Percentiles rank a stretch among this genome's conserved stretches.
phyloP scores from a whole-genome alignment of 2,797 vertebrate species.

The Clamator glandarius region DNA sequence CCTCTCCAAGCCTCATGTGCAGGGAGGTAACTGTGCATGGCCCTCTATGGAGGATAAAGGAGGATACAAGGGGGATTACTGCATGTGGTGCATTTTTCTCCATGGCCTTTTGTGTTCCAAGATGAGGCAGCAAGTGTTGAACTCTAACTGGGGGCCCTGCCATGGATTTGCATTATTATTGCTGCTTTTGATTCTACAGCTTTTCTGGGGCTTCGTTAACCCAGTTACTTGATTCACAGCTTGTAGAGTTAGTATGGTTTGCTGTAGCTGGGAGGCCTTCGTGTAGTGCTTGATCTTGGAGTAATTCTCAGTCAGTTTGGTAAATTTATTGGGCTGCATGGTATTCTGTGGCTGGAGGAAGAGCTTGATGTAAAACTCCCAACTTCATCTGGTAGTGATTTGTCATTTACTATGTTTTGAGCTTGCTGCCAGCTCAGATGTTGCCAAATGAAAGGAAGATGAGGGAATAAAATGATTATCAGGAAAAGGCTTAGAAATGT shows the following conservation, averaged over 20 bases:
- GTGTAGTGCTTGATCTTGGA: constrained; percentile 51
- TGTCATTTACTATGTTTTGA: constrained; percentile 80
- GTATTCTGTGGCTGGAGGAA: constrained; percentile 75
- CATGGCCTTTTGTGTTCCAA: background rate
- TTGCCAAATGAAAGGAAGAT: constrained; percentile 77
- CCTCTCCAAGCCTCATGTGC: background rate
- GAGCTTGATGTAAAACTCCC: constrained; percentile 68
- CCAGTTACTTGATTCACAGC: background rate
- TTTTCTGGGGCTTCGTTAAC: background rate
- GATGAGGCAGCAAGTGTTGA: background rate
- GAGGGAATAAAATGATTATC: constrained; percentile 79
- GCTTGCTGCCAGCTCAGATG: constrained; percentile 78
- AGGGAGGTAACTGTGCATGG: background rate
- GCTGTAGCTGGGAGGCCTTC: constrained; percentile 40
- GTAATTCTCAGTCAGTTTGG: constrained; percentile 64
- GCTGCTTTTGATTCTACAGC: background rate
- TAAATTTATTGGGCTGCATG: constrained; percentile 72
- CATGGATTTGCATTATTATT: background rate
- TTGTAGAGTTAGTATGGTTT: constrained; percentile 35
- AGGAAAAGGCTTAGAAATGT: constrained; percentile 69
- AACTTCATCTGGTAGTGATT: constrained; percentile 87
- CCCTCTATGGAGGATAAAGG: background rate
- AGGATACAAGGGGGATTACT: background rate
- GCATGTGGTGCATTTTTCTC: background rate
- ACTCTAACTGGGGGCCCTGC: background rate